Base-by-base conservation (phyloP, 2,113 vertebrate species). In the Shinisaurus crocodilurus region DNA sequence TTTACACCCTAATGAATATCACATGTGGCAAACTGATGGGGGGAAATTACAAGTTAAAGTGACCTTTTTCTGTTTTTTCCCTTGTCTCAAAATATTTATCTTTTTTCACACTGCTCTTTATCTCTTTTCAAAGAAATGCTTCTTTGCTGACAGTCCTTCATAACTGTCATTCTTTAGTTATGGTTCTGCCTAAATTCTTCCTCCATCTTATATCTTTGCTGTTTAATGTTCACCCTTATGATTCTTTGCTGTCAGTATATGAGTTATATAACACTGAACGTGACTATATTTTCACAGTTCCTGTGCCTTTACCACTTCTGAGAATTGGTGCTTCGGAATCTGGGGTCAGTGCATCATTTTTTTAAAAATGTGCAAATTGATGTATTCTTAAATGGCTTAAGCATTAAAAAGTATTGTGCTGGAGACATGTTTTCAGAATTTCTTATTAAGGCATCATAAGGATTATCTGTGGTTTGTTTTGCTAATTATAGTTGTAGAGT, bases 191-290 rank as follows among this genome's bases (percentile, higher is more conserved):
- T 70, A 87, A 3, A n/a, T 29, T 60, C 69, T 0, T 18, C 90
- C 77, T 93, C 34, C 45, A 8, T 88, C 48, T 79, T 80, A 63
- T 27, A 7, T 57, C 8, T 15, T 34, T 69, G 4, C 1, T 92
- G 65, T 79, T 82, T 90, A n/a, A 75, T 86, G 34, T 23, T 87
- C 43, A 76, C 7, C 16, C 89, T 93, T 82, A 32, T 65, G 6
- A 65, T 74, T 43, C 67, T 45, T 45, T 25, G n/a, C 65, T 23
- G 63, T 80, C n/a, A 50, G 0, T 0, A 16, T 48, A 0, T 32
- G 1, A 32, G 20, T 79, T 90, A 65, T 69, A 13, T 77, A 88
- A 40, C 81, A 63, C 4, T 34, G 76, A 82, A 16, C 1, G 37
- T 70, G 57, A 86, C 74, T 40, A 70, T 3, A 84, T 25, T 9